Evolutionary conservation across 2,113 vertebrate genomes (phyloP).

Genomic region (Engraulis encrasicolus): DNA sequence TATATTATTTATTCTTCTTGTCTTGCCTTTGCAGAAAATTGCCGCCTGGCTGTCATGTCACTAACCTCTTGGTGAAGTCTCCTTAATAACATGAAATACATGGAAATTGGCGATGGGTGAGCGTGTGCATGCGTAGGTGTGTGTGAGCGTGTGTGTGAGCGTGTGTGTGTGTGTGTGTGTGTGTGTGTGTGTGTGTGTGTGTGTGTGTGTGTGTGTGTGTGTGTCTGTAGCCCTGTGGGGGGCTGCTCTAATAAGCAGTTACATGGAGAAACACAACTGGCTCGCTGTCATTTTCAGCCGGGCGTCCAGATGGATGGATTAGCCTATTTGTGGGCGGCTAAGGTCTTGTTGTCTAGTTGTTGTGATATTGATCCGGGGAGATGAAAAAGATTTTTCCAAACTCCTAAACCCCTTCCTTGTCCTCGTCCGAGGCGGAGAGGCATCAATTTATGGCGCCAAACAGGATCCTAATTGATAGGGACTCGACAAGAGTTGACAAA

Average conservation of each 20-base stretch:
- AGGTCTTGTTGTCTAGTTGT: background rate
- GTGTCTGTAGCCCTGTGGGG: conserved; percentile 22
- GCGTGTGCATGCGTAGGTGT: too few species aligned
- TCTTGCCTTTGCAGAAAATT: background rate
- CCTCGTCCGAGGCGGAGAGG: background rate
- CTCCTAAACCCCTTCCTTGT: background rate
- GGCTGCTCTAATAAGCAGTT: conserved; percentile 31
- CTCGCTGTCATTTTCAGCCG: too few species aligned
- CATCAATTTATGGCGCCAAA: background rate
- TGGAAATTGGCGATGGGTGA: conserved; percentile 17
- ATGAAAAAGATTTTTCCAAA: background rate
- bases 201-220: conserved; percentile 9
- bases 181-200: too few species aligned
- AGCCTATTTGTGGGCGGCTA: background rate
- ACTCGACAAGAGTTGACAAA: background rate
- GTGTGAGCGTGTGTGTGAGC: conserved; percentile 17
- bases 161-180: conserved; percentile 10
- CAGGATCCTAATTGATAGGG: background rate
- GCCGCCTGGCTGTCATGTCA: background rate
- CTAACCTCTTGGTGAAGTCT: background rate
- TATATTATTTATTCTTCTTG: too few species aligned
- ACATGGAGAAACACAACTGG: background rate
- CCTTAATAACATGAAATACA: conserved; percentile 52
- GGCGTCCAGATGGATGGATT: background rate
- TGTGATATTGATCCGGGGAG: background rate